Conservation (phyloP, 1,140 invertebrate genomes). For the Augochlora pura region DNA sequence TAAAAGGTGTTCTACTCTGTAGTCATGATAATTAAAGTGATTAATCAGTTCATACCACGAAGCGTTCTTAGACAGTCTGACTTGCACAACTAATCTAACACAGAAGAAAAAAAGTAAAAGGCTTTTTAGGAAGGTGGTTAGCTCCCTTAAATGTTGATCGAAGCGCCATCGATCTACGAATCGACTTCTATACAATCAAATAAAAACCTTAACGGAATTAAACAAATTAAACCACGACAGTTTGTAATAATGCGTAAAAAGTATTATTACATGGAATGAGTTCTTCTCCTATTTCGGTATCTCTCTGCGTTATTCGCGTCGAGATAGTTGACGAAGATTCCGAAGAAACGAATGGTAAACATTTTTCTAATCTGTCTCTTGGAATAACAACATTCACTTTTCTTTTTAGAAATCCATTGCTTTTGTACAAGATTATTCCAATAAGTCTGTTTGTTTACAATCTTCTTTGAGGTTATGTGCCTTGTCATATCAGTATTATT, state of each 20-base stretch:
- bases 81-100: no score
- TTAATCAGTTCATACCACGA: no score
- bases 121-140: no score
- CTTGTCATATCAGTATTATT: conserved; percentile 18
- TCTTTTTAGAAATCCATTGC: not conserved
- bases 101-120: no score
- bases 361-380: conserved; percentile 14
- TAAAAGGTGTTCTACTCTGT: no score
- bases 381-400: not conserved
- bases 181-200: no score
- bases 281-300: conserved; percentile 79
- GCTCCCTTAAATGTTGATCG: no score
- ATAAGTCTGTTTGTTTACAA: conserved; percentile 28
- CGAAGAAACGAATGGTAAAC: conserved; percentile 71
- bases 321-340: conserved; percentile 78
- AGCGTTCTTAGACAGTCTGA: no score
- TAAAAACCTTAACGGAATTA: no score
- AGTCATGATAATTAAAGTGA: no score
- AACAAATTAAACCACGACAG: no score
- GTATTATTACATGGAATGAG: conserved; percentile 74
- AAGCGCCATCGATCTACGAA: no score
- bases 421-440: not conserved
- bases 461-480: conserved; percentile 19
- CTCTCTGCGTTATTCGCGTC: conserved; percentile 82
- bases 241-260: conserved; percentile 46